phyloP scores from a whole-genome alignment of 2,888 invertebrate genomes.

The Papilio gigon region DNA sequence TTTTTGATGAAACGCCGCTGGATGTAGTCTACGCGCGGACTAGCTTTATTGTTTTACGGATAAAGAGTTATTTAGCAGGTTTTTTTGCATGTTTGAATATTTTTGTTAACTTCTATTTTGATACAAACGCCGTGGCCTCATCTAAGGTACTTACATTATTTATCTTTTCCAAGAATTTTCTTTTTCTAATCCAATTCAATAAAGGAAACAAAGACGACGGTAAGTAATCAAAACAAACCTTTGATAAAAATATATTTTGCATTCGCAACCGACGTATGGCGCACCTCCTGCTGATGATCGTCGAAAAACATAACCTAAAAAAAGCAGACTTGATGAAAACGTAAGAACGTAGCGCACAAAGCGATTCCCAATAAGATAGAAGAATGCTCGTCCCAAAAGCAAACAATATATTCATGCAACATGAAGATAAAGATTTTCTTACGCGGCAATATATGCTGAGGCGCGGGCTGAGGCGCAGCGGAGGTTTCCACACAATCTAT shows the following conservation, averaged over 20 bases:
- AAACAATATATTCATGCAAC: conserved; percentile 71
- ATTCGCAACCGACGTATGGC: background rate
- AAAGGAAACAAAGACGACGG: background rate
- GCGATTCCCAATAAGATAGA: conserved; percentile 44
- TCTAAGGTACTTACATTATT: background rate
- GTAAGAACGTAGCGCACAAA: conserved; percentile 36
- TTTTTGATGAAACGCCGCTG: conserved; percentile 65
- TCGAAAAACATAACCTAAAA: conserved; percentile 4
- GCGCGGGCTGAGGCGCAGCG: conserved; percentile 44
- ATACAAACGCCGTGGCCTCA: no score
- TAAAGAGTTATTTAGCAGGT: conserved; percentile 27
- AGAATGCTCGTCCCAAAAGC: conserved; percentile 41
- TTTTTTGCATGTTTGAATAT: background rate
- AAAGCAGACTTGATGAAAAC: conserved; percentile 29
- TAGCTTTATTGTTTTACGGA: conserved; percentile 36
- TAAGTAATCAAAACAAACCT: background rate
- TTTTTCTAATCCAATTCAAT: background rate
- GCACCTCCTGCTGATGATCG: conserved; percentile 1
- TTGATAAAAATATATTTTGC: background rate
- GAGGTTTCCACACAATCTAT: conserved; percentile 56
- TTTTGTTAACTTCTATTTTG: no score
- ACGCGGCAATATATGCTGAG: conserved; percentile 46
- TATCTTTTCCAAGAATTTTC: background rate
- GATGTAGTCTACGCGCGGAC: conserved; percentile 42
- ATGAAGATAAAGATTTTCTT: conserved; percentile 51